These are phyloP conservation scores for Triplophysa yarkandensis DNA, from an alignment of 2,797 vertebrate genomes.

Conservation along the genomic window DNA sequence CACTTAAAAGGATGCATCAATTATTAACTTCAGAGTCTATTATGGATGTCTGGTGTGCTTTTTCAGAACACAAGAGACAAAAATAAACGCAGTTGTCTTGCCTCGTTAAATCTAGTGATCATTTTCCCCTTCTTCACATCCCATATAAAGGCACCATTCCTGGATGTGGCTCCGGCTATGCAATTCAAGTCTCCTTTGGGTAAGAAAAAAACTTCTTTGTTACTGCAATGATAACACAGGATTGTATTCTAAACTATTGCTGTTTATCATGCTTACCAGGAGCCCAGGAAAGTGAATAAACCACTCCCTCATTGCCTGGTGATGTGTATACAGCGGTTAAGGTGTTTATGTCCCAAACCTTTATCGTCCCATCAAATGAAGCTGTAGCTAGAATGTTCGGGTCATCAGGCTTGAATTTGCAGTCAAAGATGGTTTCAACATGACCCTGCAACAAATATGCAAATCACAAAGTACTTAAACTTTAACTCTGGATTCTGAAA, in stretches of 20 bases:
- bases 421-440: conserved; percentile 98
- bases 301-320: conserved; percentile 96
- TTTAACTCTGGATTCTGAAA: background rate
- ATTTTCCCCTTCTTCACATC: conserved; percentile 92
- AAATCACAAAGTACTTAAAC: background rate
- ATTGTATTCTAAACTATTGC: background rate
- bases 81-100: conserved; percentile 61
- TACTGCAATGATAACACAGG: background rate
- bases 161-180: conserved; percentile 92
- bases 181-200: conserved; percentile 90
- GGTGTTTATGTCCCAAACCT: conserved; percentile 98
- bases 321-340: conserved; percentile 91
- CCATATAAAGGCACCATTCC: conserved; percentile 96
- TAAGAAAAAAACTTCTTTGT: conserved; percentile 29
- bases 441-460: conserved; percentile 80
- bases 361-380: conserved; percentile 97
- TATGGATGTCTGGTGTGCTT: too few relatives aligned
- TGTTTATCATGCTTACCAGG: conserved; percentile 80
- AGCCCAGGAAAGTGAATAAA: conserved; percentile 97
- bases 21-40: too few relatives aligned
- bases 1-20: too few relatives aligned
- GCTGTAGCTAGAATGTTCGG: conserved; percentile 94
- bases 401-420: conserved; percentile 96
- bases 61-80: background rate
- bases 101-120: conserved; percentile 93